phyloP scores from a whole-genome alignment of 1,140 invertebrate species.

The Eufriesea mexicana region DNA sequence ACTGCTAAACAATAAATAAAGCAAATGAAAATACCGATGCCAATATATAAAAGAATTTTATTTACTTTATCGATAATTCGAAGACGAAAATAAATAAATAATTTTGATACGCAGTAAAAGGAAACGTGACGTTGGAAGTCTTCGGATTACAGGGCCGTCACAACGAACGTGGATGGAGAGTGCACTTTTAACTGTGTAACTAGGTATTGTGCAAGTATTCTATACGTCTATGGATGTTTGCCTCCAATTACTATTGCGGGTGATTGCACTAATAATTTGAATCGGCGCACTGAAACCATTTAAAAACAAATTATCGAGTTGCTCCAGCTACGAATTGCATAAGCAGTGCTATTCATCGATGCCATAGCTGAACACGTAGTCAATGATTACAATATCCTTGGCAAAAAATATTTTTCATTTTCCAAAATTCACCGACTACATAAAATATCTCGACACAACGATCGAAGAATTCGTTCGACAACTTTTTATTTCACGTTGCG shows the following conservation, averaged over 20 bases:
- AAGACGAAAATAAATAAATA: not conserved
- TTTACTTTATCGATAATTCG: not conserved
- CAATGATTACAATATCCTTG: constrained; percentile 19
- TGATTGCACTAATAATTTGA: constrained; percentile 36
- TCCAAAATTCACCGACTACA: not conserved
- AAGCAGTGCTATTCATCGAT: constrained; percentile 26
- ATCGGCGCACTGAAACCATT: constrained; percentile 26
- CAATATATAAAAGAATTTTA: not conserved
- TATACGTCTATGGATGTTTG: constrained; percentile 41
- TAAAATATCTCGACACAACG: too few species aligned
- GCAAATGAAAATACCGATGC: not conserved
- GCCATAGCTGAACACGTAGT: constrained; percentile 4
- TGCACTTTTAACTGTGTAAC: not conserved
- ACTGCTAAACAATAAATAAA: not conserved
- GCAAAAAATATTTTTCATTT: not conserved
- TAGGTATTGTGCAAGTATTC: constrained; percentile 34
- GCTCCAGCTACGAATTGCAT: constrained; percentile 37
- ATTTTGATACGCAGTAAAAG: not conserved
- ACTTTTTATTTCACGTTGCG: not conserved
- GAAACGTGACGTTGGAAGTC: not conserved
- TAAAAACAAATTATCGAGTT: constrained; percentile 33
- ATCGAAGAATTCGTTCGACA: not conserved
- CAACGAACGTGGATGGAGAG: not conserved
- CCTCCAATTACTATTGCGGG: constrained; percentile 15
- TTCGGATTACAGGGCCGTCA: not conserved